Percentiles rank a stretch among this genome's conserved stretches.
These are phyloP conservation scores for Megalops atlanticus DNA, from an alignment of 2,113 vertebrate genomes.

Conservation along the genomic window DNA sequence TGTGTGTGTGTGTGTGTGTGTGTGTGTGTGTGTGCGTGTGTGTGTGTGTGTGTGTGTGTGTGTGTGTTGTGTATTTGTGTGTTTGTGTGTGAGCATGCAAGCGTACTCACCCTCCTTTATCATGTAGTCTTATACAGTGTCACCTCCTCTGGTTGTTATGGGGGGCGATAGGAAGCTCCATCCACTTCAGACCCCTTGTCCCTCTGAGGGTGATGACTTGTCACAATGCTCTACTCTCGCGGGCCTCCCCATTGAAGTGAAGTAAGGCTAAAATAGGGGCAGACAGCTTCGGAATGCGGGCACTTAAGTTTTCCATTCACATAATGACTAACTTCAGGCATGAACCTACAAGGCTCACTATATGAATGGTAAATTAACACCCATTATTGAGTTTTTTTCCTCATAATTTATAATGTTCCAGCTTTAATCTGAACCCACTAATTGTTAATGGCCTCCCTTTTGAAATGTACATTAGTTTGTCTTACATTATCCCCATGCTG, in stretches of 20 bases:
- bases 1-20: not conserved
- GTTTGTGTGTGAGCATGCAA: too few relatives aligned
- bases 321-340: too few relatives aligned
- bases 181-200: slow-evolving; percentile 45
- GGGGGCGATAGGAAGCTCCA: slow-evolving; percentile 59
- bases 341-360: not conserved
- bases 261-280: not conserved
- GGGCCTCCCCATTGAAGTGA: not conserved
- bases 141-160: slow-evolving; percentile 69
- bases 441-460: not conserved
- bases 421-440: not conserved
- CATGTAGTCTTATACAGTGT: slow-evolving; percentile 59
- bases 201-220: not conserved
- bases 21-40: not conserved
- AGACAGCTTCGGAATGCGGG: not conserved
- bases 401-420: not conserved
- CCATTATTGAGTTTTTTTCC: not conserved
- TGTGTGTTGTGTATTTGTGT: not conserved
- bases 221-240: not conserved
- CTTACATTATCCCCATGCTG: not conserved
- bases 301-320: not conserved
- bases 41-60: not conserved
- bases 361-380: not conserved
- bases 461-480: not conserved
- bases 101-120: slow-evolving; percentile 64